Evolutionary conservation across 2,888 invertebrate genomes (phyloP).

Genomic region (Melanargia galathea): DNA sequence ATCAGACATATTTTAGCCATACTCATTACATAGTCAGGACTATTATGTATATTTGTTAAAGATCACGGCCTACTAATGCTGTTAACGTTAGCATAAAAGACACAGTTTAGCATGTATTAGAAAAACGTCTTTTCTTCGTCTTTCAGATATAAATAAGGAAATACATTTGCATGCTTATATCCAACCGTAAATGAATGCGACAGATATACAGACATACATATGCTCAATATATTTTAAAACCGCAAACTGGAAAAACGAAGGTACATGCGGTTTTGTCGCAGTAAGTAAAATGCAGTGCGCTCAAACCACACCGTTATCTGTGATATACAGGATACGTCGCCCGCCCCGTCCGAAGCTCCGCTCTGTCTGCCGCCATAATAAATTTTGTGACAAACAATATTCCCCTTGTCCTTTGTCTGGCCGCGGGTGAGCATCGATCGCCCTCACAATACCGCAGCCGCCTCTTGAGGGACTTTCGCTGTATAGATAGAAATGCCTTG

Average conservation of each 20-base stretch:
- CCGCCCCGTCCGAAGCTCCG: slow-evolving; percentile 49
- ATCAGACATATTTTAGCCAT: no score
- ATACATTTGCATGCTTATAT: neutral
- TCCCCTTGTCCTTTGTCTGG: slow-evolving; percentile 74
- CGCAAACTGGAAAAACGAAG: slow-evolving; percentile 1
- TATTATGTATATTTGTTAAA: no score
- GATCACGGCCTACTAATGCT: no score
- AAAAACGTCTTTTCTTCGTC: no score
- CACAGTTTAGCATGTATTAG: no score
- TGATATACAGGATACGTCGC: slow-evolving; percentile 66
- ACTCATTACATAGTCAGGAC: no score
- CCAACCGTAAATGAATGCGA: neutral
- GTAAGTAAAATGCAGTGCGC: slow-evolving; percentile 35
- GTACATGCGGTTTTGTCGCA: slow-evolving; percentile 2
- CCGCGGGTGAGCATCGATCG: slow-evolving; percentile 61
- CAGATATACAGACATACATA: neutral
- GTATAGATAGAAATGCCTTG: slow-evolving; percentile 27
- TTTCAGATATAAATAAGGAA: no score
- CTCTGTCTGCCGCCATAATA: slow-evolving; percentile 67
- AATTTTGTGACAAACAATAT: slow-evolving; percentile 81
- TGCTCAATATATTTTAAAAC: neutral
- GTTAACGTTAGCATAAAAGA: no score
- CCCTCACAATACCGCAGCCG: slow-evolving; percentile 55
- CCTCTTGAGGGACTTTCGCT: slow-evolving; percentile 35
- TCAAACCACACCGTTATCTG: slow-evolving; percentile 38